These are phyloP conservation scores for Volucella bombylans DNA, from an alignment of 2,888 invertebrate genomes.

Conservation along the genomic window DNA sequence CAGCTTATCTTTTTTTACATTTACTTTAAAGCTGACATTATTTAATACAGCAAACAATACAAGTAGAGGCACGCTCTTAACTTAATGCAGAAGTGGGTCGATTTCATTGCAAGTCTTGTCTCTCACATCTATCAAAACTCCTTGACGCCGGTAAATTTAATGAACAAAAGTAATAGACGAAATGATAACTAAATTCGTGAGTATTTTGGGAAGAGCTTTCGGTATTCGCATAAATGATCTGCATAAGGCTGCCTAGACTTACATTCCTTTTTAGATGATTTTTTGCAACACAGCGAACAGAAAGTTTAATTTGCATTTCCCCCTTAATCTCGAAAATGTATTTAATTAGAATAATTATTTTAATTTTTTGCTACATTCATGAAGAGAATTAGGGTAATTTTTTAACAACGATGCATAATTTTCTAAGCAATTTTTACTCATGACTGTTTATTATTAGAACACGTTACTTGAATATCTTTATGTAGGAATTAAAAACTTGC, in stretches of 20 bases:
- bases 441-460: too few species aligned
- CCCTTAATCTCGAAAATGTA: conserved; percentile 19
- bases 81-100: not conserved
- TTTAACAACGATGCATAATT: too few species aligned
- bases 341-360: conserved; percentile 37
- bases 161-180: conserved; percentile 28
- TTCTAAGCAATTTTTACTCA: too few species aligned
- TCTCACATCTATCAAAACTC: conserved; percentile 3
- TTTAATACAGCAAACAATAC: too few species aligned
- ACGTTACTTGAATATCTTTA: too few species aligned
- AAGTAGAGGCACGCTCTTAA: not conserved
- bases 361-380: not conserved
- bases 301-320: conserved; percentile 41
- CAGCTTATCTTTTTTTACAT: too few species aligned
- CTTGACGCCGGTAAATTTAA: conserved; percentile 32
- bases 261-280: not conserved
- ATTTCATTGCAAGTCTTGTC: not conserved
- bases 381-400: too few species aligned
- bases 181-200: conserved; percentile 37
- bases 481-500: too few species aligned
- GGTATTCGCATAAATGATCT: not conserved
- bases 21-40: too few species aligned
- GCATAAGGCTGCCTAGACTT: not conserved
- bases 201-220: conserved; percentile 12
- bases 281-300: conserved; percentile 1